These are phyloP conservation scores for Odontamblyopus rebecca DNA, from an alignment of 2,797 vertebrate species.

Conservation along the genomic window DNA sequence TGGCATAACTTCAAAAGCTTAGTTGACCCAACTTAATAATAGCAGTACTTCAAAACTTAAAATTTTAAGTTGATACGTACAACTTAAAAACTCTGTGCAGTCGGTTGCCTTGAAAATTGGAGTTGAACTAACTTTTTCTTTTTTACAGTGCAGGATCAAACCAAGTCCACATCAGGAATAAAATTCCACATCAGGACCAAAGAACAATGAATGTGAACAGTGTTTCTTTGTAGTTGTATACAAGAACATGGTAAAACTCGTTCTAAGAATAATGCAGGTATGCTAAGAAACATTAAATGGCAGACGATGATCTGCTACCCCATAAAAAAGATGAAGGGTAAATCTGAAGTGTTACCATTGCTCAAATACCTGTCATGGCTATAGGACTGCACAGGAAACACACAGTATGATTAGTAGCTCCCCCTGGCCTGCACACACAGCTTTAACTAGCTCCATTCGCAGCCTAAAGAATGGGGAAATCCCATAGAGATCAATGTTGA, in stretches of 20 bases:
- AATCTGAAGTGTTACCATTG: not conserved
- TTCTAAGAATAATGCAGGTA: not conserved
- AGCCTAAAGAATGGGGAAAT: constrained; percentile 36
- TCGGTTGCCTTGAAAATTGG: no score
- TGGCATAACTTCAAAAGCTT: no score
- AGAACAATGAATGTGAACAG: no score
- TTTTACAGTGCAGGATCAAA: no score
- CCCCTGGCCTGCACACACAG: constrained; percentile 29
- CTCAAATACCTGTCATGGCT: constrained; percentile 34
- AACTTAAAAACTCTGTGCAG: no score
- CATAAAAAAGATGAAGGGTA: not conserved
- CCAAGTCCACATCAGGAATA: no score
- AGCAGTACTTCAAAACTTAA: no score
- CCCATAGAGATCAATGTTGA: constrained; percentile 42
- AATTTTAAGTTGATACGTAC: no score
- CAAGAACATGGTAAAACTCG: not conserved
- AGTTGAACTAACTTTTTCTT: no score
- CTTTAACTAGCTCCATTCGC: constrained; percentile 46
- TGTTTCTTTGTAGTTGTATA: not conserved
- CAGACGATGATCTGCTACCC: not conserved
- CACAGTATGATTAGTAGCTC: constrained; percentile 33
- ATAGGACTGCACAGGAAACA: constrained; percentile 24
- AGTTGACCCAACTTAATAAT: no score
- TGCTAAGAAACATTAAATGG: not conserved
- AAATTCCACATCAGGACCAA: no score